Percentiles rank a stretch among this genome's conserved stretches.
These are phyloP conservation scores for Agrilus mali DNA, from an alignment of 2,888 invertebrate species.

Conservation along the genomic window DNA sequence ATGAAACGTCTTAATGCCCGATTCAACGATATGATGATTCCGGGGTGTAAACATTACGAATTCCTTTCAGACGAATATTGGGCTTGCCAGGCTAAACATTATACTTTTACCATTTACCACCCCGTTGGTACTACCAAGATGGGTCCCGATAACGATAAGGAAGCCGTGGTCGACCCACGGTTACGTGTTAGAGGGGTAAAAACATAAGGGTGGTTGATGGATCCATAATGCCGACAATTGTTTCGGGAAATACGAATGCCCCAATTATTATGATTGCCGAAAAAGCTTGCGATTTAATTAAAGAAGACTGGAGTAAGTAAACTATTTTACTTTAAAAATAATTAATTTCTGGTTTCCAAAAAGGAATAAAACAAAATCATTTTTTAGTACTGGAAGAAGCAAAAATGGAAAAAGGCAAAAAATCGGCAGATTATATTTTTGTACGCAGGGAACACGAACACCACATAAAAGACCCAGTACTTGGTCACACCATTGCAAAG, in stretches of 20 bases:
- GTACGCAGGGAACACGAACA: not conserved
- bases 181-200: constrained; percentile 36
- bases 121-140: constrained; percentile 73
- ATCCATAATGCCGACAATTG: constrained; percentile 70
- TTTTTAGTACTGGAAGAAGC: too few relatives aligned
- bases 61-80: constrained; percentile 63
- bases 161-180: constrained; percentile 59
- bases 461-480: not conserved
- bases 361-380: too few relatives aligned
- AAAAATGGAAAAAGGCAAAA: too few relatives aligned
- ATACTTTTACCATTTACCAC: constrained; percentile 70
- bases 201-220: constrained; percentile 67
- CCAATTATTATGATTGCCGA: constrained; percentile 77
- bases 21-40: constrained; percentile 50
- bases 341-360: too few relatives aligned
- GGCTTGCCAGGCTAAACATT: constrained; percentile 62
- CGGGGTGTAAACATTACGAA: constrained; percentile 48
- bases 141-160: constrained; percentile 48
- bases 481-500: not conserved
- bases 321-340: too few relatives aligned
- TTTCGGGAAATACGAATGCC: constrained; percentile 71
- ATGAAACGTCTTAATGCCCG: constrained; percentile 48
- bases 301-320: constrained; percentile 47
- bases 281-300: constrained; percentile 71
- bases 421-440: not conserved